Evolutionary conservation across 53 echinoderm and acorn worm species (phyloP).

Genomic region (Apostichopus leukothele): DNA sequence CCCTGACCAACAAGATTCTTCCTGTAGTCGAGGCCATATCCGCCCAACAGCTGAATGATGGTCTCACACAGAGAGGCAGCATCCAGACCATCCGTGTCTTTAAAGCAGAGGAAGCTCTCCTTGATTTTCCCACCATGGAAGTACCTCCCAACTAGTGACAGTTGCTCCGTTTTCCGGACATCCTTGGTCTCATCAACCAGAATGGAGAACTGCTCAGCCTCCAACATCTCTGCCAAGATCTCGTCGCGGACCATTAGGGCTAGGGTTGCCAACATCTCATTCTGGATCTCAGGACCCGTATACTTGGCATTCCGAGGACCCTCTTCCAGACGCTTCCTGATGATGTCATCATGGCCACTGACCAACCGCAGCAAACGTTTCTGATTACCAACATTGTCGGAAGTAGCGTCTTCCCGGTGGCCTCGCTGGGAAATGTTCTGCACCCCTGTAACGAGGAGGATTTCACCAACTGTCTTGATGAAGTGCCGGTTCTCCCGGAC

Average conservation of each 20-base stretch:
- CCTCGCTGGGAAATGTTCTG: slow-evolving; percentile 20
- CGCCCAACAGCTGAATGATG: no score
- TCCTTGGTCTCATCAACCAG: background rate
- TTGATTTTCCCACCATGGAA: slow-evolving; percentile 25
- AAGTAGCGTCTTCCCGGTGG: slow-evolving; percentile 23
- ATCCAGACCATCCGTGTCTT: slow-evolving; percentile 26
- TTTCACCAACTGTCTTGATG: slow-evolving; percentile 34
- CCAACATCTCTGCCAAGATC: slow-evolving; percentile 3
- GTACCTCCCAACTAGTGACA: slow-evolving; percentile 1
- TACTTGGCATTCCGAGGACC: slow-evolving; percentile 16
- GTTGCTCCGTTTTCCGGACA: slow-evolving; percentile 18
- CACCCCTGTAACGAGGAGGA: background rate
- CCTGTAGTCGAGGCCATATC: slow-evolving; percentile 8
- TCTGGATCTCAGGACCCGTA: slow-evolving; percentile 17
- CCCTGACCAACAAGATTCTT: slow-evolving; percentile 42
- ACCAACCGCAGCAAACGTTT: slow-evolving; percentile 8
- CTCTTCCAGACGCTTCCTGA: background rate
- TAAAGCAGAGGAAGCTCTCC: slow-evolving; percentile 25
- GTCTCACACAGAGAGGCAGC: slow-evolving; percentile 24
- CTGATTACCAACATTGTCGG: slow-evolving; percentile 11
- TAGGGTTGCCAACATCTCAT: slow-evolving; percentile 27
- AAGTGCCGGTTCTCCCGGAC: slow-evolving; percentile 13
- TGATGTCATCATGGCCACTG: background rate
- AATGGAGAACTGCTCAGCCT: slow-evolving; percentile 31
- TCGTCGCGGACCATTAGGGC: slow-evolving; percentile 28